Evolutionary conservation across 2,888 invertebrate genomes (phyloP).

Genomic region (Athrips mouffetella): DNA sequence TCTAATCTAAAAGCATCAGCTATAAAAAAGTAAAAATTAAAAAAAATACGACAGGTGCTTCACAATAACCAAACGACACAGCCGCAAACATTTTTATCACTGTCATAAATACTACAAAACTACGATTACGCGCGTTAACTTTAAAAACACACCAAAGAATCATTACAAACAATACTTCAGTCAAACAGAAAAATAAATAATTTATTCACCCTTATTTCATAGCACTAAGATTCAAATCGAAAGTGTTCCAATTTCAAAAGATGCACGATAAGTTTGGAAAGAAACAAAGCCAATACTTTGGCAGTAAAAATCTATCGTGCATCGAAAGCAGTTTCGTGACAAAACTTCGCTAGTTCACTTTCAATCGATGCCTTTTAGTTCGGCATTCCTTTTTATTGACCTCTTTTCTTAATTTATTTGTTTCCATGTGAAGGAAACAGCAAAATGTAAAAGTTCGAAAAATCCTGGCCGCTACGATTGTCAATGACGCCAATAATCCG

Average conservation of each 20-base stretch:
- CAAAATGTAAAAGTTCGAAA: not conserved
- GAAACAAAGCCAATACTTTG: constrained; percentile 48
- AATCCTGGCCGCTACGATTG: constrained; percentile 3
- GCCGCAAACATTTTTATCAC: constrained; percentile 75
- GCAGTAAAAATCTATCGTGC: constrained; percentile 70
- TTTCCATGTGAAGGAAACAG: constrained; percentile 36
- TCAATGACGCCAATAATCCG: constrained; percentile 15
- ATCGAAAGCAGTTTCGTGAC: constrained; percentile 65
- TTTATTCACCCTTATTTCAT: constrained; percentile 4
- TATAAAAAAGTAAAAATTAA: constrained; percentile 35
- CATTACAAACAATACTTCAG: constrained; percentile 32
- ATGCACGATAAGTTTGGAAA: constrained; percentile 25
- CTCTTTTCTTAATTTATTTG: constrained; percentile 60
- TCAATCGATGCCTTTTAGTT: constrained; percentile 65
- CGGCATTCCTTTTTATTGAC: constrained; percentile 39
- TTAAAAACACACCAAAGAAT: constrained; percentile 49
- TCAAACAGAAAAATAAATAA: constrained; percentile 20
- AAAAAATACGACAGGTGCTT: constrained; percentile 60
- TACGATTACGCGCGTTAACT: constrained; percentile 47
- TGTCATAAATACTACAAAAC: constrained; percentile 64
- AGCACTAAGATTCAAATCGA: constrained; percentile 34
- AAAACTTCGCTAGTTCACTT: constrained; percentile 54
- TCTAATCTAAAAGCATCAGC: constrained; percentile 13
- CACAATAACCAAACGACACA: constrained; percentile 55
- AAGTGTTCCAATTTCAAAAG: constrained; percentile 23